Percentiles rank a stretch among this genome's conserved stretches.
phyloP scores from a whole-genome alignment of 2,113 vertebrate genomes.

The Seriola dumerili region DNA sequence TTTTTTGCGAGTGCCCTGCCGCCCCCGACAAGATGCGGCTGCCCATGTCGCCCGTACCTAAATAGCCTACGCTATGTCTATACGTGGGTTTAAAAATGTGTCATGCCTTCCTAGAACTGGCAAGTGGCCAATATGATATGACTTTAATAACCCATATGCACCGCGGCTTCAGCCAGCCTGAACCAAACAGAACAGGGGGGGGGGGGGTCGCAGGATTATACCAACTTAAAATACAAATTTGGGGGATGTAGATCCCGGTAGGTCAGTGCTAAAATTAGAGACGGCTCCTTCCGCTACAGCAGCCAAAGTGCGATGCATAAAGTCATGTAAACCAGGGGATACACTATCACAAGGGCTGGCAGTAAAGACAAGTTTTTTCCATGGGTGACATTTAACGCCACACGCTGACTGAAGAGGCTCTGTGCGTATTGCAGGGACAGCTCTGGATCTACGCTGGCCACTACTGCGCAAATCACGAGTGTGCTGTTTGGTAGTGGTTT shows the following conservation, averaged over 20 bases:
- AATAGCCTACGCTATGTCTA: too few relatives aligned
- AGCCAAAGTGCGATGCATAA: constrained; percentile 52
- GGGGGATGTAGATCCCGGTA: constrained; percentile 60
- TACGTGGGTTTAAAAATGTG: not conserved
- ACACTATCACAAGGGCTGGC: constrained; percentile 61
- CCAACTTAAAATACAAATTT: constrained; percentile 68
- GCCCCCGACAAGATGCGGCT: too few relatives aligned
- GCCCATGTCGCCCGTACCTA: too few relatives aligned
- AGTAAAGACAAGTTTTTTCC: constrained; percentile 49
- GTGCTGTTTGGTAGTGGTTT: constrained; percentile 4
- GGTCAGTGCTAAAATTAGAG: constrained; percentile 83
- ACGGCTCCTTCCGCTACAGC: constrained; percentile 51
- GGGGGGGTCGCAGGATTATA: constrained; percentile 65
- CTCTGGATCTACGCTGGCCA: constrained; percentile 44
- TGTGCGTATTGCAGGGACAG: constrained; percentile 47
- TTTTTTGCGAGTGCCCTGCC: too few relatives aligned
- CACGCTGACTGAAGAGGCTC: constrained; percentile 45
- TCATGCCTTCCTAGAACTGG: not conserved
- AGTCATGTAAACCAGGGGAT: constrained; percentile 64
- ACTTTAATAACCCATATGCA: constrained; percentile 23
- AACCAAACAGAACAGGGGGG: constrained; percentile 61
- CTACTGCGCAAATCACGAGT: constrained; percentile 46
- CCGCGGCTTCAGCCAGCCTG: constrained; percentile 54
- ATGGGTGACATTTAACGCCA: constrained; percentile 74
- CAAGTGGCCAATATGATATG: not conserved